These are phyloP conservation scores for Xanthorhoe designata DNA, from an alignment of 2,888 invertebrate genomes.

Conservation along the genomic window DNA sequence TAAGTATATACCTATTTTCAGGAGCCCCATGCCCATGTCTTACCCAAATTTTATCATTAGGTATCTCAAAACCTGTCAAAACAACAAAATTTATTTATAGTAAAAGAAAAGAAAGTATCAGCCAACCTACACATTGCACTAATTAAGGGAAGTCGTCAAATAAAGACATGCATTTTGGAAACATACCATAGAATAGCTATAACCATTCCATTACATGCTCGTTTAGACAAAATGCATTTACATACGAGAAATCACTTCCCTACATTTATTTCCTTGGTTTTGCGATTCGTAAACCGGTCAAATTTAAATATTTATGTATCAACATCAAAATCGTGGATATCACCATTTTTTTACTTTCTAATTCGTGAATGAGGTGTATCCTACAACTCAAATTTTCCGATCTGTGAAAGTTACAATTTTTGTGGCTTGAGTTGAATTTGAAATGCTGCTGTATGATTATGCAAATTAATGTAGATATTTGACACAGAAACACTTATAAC, in stretches of 20 bases:
- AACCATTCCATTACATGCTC: slow-evolving; percentile 14
- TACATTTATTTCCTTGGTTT: slow-evolving; percentile 40
- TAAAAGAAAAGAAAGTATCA: slow-evolving; percentile 9
- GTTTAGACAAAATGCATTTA: slow-evolving; percentile 36
- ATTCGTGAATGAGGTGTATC: slow-evolving; percentile 36
- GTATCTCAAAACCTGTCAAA: not conserved
- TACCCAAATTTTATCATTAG: not conserved
- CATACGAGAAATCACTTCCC: slow-evolving; percentile 46
- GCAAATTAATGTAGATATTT: slow-evolving; percentile 29
- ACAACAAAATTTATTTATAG: not conserved
- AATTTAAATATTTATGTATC: slow-evolving; percentile 46
- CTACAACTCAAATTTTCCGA: slow-evolving; percentile 29
- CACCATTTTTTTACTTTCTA: slow-evolving; percentile 44
- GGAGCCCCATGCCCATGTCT: too few relatives aligned
- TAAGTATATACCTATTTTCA: too few relatives aligned
- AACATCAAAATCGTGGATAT: slow-evolving; percentile 41
- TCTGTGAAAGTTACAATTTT: slow-evolving; percentile 21
- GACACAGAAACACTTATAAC: slow-evolving; percentile 39
- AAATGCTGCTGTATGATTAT: slow-evolving; percentile 13
- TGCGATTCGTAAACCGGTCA: slow-evolving; percentile 42
- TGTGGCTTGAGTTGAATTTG: slow-evolving; percentile 3
- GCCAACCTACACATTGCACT: slow-evolving; percentile 14
- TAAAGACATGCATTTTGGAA: slow-evolving; percentile 8
- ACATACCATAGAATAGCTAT: slow-evolving; percentile 17
- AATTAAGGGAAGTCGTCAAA: slow-evolving; percentile 18